Conservation (phyloP, 2,113 vertebrate genomes). For the Ceyx cyanopectus region DNA sequence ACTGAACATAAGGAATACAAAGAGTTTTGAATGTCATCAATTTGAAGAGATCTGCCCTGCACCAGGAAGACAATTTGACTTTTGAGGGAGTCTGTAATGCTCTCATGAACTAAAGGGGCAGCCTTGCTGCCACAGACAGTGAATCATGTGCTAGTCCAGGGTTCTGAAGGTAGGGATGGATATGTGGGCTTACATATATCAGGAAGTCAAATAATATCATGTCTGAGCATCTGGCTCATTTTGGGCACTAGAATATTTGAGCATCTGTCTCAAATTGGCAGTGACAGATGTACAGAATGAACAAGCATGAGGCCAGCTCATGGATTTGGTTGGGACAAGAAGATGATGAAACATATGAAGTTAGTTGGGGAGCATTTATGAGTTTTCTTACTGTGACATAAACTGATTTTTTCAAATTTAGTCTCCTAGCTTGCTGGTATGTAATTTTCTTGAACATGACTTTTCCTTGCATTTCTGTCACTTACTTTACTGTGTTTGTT, state of each 20-base stretch:
- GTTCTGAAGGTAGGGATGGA: slow-evolving; percentile 52
- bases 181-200: slow-evolving; percentile 60
- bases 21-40: not conserved
- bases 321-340: slow-evolving; percentile 5
- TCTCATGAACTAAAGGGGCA: not conserved
- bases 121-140: not conserved
- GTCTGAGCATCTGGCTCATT: slow-evolving; percentile 60
- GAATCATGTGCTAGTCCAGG: slow-evolving; percentile 5
- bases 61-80: not conserved
- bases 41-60: not conserved
- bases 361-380: not conserved
- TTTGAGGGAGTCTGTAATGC: not conserved
- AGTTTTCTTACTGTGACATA: not conserved
- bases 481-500: not conserved
- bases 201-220: slow-evolving; percentile 38
- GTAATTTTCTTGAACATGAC: not conserved
- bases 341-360: not conserved
- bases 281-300: not conserved
- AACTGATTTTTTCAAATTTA: not conserved
- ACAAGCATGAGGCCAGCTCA: not conserved
- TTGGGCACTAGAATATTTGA: slow-evolving; percentile 23
- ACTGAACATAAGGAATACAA: not conserved
- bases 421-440: not conserved
- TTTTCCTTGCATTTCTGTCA: not conserved
- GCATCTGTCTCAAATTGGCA: slow-evolving; percentile 60